Evolutionary conservation across 92 coral and sea anemone species (phyloP).

Genomic region (Phymanthus crucifer): DNA sequence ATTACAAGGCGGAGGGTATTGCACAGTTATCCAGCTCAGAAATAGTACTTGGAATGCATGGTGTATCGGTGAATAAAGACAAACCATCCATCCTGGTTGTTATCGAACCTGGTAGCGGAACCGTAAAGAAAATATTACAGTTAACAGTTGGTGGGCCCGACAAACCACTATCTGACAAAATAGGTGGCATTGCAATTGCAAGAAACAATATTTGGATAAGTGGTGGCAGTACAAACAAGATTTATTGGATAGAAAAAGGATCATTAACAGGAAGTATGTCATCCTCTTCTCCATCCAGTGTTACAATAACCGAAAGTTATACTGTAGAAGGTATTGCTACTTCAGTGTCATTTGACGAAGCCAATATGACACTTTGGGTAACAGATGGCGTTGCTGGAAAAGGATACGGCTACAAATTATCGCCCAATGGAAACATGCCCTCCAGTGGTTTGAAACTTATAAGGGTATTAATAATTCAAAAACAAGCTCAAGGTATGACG

Average conservation of each 20-base stretch:
- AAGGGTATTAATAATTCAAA: slow-evolving; percentile 63
- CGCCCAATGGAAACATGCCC: slow-evolving; percentile 71
- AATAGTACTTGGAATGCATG: slow-evolving; percentile 86
- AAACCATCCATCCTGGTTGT: slow-evolving; percentile 84
- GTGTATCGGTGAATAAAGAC: slow-evolving; percentile 76
- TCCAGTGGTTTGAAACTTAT: slow-evolving; percentile 52
- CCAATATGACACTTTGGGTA: slow-evolving; percentile 75
- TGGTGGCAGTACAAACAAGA: slow-evolving; percentile 51
- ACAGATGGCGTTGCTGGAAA: slow-evolving; percentile 65
- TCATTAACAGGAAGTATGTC: slow-evolving; percentile 60
- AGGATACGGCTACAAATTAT: slow-evolving; percentile 75
- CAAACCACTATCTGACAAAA: slow-evolving; percentile 54
- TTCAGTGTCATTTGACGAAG: slow-evolving; percentile 83
- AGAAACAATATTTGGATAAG: slow-evolving; percentile 81
- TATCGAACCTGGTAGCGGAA: slow-evolving; percentile 52
- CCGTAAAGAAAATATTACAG: slow-evolving; percentile 79
- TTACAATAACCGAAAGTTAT: slow-evolving; percentile 46
- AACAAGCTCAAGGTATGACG: slow-evolving; percentile 83
- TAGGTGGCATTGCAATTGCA: slow-evolving; percentile 87
- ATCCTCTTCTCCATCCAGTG: slow-evolving; percentile 60
- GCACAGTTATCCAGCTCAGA: slow-evolving; percentile 63
- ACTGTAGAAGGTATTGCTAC: slow-evolving; percentile 66
- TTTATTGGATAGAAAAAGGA: slow-evolving; percentile 61
- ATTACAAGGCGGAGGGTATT: slow-evolving; percentile 83
- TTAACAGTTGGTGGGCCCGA: slow-evolving; percentile 48